Percentiles rank a stretch among this genome's conserved stretches.
phyloP scores from a whole-genome alignment of 2,797 vertebrate species.

The Cyclopterus lumpus region DNA sequence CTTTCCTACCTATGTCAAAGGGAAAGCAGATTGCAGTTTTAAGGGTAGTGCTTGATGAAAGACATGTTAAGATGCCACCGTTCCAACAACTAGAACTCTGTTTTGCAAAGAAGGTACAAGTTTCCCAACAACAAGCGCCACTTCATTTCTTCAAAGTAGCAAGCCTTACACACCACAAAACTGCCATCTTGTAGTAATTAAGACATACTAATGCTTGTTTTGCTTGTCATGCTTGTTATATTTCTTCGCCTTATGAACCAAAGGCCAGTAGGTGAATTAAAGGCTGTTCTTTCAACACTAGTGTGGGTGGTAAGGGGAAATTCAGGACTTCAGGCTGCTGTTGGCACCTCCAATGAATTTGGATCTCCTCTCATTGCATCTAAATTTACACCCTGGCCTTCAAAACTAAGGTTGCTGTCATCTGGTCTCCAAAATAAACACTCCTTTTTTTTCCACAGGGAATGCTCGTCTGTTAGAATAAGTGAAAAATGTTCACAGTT shows the following conservation, averaged over 20 bases:
- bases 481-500: constrained; percentile 80
- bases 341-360: constrained; percentile 85
- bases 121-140: neutral
- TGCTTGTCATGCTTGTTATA: constrained; percentile 57
- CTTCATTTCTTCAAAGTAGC: neutral
- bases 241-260: constrained; percentile 55
- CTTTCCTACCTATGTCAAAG: constrained; percentile 60
- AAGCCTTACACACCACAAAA: constrained; percentile 26
- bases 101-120: neutral
- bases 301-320: constrained; percentile 72
- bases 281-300: constrained; percentile 76
- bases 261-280: constrained; percentile 68
- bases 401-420: constrained; percentile 86
- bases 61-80: constrained; percentile 17
- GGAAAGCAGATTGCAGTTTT: constrained; percentile 43
- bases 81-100: constrained; percentile 3
- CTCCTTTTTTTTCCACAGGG: constrained; percentile 77
- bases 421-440: constrained; percentile 87
- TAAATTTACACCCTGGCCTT: constrained; percentile 88
- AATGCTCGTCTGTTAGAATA: constrained; percentile 78
- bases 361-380: constrained; percentile 86
- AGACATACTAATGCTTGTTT: constrained; percentile 59
- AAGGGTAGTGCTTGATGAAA: constrained; percentile 5
- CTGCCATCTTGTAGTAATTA: constrained; percentile 41
- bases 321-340: constrained; percentile 76